Base-by-base conservation (phyloP, 2,888 invertebrate genomes). In the Drosophila hamatofila region DNA sequence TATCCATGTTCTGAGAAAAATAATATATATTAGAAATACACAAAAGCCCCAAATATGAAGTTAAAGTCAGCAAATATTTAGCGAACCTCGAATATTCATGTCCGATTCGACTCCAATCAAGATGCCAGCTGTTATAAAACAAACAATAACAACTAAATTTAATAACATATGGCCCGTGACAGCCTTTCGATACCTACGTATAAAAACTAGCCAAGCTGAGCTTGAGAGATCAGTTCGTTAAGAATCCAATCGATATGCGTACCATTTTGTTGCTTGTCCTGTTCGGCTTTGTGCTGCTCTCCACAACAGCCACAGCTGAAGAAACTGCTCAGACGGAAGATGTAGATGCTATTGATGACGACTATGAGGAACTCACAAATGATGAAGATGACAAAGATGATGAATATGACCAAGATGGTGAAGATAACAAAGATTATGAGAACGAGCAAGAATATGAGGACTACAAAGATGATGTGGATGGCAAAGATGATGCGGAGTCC, bases 201-300 rank as follows among this genome's bases (percentile, higher is more conserved):
- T 78, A 86, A 75, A 88, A 72, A 72, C 46, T 48, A 56, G 65
- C 23, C 51, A 30, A 18, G 3, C 27, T 1, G 37, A n/a, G 21
- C 39, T 54, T 2, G 39, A 18, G 4, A 67, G 58, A 83, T 79
- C 84, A 89, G 84, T 87, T 74, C 37, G 14, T 18, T 46, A 18
- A 70, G 6, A 57, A 65, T 52, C 48, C 52, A 55, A 57, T 30
- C 76, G 73, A 64, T 39, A 89, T 85, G 85, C 85, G 89, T 51
- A 58, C 69, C 44, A 55, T 74, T 55, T 14, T 87, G 30, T 16
- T 85, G 35, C 60, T 85, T 55, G 88, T 78, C 25, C 66, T 85
- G 3, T 84, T 85, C 44, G 89, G 89, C 42, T 60, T 72, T 41
- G 82, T 85, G 63, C 70, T 87, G 4, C 44, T 85, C 27, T 62